Evolutionary conservation across 2,797 vertebrate genomes (phyloP).

Genomic region (Threskiornis aethiopicus): DNA sequence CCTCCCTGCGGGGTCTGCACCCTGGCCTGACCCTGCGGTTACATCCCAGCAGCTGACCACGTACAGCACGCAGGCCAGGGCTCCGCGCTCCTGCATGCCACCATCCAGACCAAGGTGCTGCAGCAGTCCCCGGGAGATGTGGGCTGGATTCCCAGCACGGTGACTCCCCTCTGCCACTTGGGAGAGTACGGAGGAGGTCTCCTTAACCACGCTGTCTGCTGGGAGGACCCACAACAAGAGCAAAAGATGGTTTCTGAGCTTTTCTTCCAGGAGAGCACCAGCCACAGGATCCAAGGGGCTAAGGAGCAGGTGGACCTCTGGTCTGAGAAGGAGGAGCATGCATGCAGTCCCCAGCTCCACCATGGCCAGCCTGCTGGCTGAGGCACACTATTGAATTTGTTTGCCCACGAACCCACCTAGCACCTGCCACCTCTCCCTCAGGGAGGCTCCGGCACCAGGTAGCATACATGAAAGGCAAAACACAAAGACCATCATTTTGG

Average conservation of each 20-base stretch:
- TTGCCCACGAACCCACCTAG: background rate
- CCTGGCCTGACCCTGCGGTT: background rate
- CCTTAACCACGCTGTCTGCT: background rate
- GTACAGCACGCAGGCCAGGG: accelerated
- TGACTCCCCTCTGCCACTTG: background rate
- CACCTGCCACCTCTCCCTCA: background rate
- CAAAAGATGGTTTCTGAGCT: background rate
- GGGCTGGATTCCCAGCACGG: background rate
- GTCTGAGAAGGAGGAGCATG: background rate
- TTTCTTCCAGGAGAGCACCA: background rate
- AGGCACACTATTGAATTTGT: background rate
- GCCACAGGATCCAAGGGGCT: background rate
- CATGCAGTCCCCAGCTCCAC: background rate
- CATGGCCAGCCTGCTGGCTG: background rate
- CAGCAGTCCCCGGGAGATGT: background rate
- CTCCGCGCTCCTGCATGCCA: accelerated
- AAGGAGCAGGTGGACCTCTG: background rate
- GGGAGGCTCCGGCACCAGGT: background rate
- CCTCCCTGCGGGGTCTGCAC: background rate
- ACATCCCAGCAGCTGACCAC: background rate
- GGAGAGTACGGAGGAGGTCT: accelerated
- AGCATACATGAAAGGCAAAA: background rate
- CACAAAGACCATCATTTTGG: background rate
- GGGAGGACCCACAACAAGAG: background rate
- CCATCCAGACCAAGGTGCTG: background rate